Percentiles rank a stretch among this genome's conserved stretches.
These are phyloP conservation scores for Tethea ocularis DNA, from an alignment of 2,888 invertebrate genomes.

Conservation along the genomic window DNA sequence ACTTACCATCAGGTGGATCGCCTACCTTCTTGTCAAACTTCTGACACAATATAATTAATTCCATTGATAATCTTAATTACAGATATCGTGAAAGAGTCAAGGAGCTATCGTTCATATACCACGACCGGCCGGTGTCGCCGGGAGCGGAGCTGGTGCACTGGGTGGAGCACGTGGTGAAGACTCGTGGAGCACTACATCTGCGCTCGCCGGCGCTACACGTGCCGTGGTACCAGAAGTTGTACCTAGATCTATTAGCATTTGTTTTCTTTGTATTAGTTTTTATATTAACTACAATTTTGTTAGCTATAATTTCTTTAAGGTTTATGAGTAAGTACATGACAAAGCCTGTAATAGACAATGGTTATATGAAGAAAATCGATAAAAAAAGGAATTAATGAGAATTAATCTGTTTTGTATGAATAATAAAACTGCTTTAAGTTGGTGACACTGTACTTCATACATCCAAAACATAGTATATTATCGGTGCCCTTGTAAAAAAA, in stretches of 20 bases:
- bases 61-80: slow-evolving; percentile 12
- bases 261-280: slow-evolving; percentile 15
- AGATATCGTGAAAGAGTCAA: slow-evolving; percentile 41
- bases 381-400: background rate
- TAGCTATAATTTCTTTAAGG: background rate
- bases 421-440: no score
- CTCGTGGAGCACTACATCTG: slow-evolving; percentile 80
- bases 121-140: slow-evolving; percentile 77
- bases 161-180: slow-evolving; percentile 85
- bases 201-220: slow-evolving; percentile 47
- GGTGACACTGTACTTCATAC: no score
- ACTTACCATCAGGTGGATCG: no score
- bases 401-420: background rate
- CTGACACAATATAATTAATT: background rate
- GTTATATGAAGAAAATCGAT: background rate
- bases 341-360: background rate
- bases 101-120: slow-evolving; percentile 44
- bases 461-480: no score
- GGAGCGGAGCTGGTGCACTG: slow-evolving; percentile 86
- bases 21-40: no score
- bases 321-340: background rate
- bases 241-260: slow-evolving; percentile 40
- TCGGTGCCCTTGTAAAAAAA: no score
- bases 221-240: slow-evolving; percentile 57
- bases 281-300: background rate